phyloP scores from a whole-genome alignment of 2,113 vertebrate species.

The Tragelaphus scriptus region DNA sequence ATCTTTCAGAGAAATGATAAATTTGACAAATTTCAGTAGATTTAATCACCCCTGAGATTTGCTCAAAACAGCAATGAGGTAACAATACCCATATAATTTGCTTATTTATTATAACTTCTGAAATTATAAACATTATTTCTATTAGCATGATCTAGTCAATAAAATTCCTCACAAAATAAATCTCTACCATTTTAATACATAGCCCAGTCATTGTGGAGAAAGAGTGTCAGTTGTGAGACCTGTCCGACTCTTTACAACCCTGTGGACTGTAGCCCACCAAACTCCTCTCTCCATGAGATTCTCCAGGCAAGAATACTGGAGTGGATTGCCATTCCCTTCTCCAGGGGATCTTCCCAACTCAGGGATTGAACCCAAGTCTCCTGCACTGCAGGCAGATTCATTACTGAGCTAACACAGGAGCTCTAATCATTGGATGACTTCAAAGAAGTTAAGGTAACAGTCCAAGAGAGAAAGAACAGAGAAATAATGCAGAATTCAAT shows the following conservation, averaged over 20 bases:
- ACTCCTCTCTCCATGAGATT: not conserved
- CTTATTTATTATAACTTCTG: not conserved
- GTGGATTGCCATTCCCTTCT: not conserved
- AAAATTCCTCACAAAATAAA: conserved; percentile 11
- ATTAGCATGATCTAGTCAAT: not conserved
- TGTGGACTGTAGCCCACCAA: not conserved
- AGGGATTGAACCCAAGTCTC: not conserved
- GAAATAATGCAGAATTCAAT: not conserved
- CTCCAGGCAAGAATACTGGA: not conserved
- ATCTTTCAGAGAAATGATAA: conserved; percentile 59
- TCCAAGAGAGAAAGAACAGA: not conserved
- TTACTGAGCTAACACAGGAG: not conserved
- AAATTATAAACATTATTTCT: conserved; percentile 21
- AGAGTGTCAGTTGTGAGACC: not conserved
- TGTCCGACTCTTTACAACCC: not conserved
- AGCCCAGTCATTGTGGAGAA: not conserved
- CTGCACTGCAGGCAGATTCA: not conserved
- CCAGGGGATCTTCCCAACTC: not conserved
- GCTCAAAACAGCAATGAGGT: not conserved
- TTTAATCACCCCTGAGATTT: conserved; percentile 50
- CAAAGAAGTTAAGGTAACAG: not conserved
- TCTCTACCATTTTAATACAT: not conserved
- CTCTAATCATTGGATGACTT: not conserved
- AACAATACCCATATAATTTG: conserved; percentile 36
- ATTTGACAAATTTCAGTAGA: conserved; percentile 39